phyloP scores from a whole-genome alignment of 2,888 invertebrate genomes.

The Cerastoderma edule region DNA sequence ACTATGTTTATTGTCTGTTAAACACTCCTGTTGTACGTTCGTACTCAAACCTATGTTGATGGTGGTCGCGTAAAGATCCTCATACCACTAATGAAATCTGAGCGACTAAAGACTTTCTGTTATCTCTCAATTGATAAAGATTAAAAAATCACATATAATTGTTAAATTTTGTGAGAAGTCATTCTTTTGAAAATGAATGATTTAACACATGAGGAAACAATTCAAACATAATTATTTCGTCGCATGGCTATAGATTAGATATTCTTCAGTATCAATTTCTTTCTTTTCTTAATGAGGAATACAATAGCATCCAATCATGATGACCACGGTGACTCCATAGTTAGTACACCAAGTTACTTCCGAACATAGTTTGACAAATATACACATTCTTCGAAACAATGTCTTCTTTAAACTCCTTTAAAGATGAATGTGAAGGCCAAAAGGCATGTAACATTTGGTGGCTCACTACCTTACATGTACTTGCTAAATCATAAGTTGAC shows the following conservation, averaged over 20 bases:
- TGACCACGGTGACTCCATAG: too few relatives aligned
- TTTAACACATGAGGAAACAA: not conserved
- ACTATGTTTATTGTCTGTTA: constrained; percentile 18
- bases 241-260: too few relatives aligned
- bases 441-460: not conserved
- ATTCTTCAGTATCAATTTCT: too few relatives aligned
- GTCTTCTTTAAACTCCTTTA: not conserved
- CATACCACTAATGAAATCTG: too few relatives aligned
- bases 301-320: too few relatives aligned
- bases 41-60: not conserved
- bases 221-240: too few relatives aligned
- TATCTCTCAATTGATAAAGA: not conserved
- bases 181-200: not conserved
- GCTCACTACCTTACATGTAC: not conserved
- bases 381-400: too few relatives aligned
- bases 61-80: too few relatives aligned
- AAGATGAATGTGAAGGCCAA: not conserved
- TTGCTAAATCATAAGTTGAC: not conserved
- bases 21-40: constrained; percentile 19
- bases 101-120: too few relatives aligned
- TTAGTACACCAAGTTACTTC: too few relatives aligned
- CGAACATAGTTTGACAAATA: too few relatives aligned
- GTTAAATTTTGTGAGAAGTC: not conserved
- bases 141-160: not conserved
- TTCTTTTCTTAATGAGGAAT: too few relatives aligned